A percentile compares a stretch with the other conserved stretches of the same genome.
Conservation (phyloP, 2,113 vertebrate genomes). For the Gila orcuttii region DNA sequence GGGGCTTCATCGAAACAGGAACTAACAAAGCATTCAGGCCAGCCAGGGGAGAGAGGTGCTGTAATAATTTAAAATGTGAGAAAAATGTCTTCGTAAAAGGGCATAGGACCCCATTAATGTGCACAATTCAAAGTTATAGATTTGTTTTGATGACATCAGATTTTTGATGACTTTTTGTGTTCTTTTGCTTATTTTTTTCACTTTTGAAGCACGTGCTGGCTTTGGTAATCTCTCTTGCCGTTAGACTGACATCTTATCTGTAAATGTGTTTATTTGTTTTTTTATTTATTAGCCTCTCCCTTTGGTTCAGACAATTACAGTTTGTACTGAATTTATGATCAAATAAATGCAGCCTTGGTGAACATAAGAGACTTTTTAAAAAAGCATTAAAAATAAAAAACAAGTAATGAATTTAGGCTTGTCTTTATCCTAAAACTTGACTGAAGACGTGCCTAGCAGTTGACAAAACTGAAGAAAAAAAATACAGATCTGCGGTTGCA, state of each 20-base stretch:
- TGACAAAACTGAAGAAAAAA: not conserved
- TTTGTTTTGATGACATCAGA: not conserved
- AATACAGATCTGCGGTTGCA: not conserved
- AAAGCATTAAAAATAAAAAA: not conserved
- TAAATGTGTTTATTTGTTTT: no score
- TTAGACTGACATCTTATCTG: not conserved
- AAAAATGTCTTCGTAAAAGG: no score
- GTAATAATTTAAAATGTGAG: no score
- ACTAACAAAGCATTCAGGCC: no score
- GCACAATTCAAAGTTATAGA: not conserved
- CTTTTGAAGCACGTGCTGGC: not conserved
- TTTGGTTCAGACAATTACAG: no score
- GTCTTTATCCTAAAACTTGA: not conserved
- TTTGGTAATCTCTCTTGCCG: not conserved
- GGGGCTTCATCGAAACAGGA: no score
- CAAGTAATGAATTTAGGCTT: not conserved
- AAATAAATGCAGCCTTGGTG: not conserved
- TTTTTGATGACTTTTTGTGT: not conserved
- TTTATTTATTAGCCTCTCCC: no score
- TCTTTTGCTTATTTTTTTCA: not conserved
- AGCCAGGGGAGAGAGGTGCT: no score
- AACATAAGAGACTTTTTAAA: not conserved
- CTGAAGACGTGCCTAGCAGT: not conserved
- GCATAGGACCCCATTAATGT: no score
- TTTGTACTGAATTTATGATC: not conserved